Percentiles rank a stretch among this genome's conserved stretches.
Conservation (phyloP, 2,113 vertebrate genomes). For the Ivindomyrus marchei region DNA sequence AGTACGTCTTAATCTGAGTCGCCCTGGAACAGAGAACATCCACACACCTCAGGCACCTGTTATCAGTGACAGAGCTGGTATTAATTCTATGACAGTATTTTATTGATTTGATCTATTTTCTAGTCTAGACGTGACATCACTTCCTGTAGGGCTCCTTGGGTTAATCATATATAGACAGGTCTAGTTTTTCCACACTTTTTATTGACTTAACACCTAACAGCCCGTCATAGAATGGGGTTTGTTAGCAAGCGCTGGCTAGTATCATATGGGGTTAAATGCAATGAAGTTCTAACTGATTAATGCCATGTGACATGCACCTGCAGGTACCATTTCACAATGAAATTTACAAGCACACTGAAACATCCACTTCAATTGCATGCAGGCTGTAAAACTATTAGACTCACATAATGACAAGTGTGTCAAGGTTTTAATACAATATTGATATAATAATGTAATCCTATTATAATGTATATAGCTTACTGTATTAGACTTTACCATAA, state of each 20-base stretch:
- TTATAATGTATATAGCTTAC: neutral
- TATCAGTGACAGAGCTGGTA: neutral
- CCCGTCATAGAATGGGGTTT: neutral
- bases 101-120: neutral
- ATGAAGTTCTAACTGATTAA: neutral
- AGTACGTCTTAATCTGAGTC: constrained; percentile 97
- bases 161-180: neutral
- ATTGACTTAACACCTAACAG: neutral
- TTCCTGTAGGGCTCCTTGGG: neutral
- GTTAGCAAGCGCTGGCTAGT: neutral
- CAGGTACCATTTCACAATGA: neutral
- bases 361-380: neutral
- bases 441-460: neutral
- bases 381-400: neutral
- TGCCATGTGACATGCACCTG: neutral
- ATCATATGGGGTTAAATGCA: neutral
- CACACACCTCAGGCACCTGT: neutral
- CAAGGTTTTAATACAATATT: neutral
- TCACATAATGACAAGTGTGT: neutral
- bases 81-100: neutral
- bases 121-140: neutral
- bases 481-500: neutral
- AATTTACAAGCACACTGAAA: neutral
- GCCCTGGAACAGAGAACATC: constrained; percentile 63
- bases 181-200: neutral